A percentile compares a stretch with the other conserved stretches of the same genome.
These are phyloP conservation scores for Apis florea DNA, from an alignment of 1,140 invertebrate species.

Conservation along the genomic window DNA sequence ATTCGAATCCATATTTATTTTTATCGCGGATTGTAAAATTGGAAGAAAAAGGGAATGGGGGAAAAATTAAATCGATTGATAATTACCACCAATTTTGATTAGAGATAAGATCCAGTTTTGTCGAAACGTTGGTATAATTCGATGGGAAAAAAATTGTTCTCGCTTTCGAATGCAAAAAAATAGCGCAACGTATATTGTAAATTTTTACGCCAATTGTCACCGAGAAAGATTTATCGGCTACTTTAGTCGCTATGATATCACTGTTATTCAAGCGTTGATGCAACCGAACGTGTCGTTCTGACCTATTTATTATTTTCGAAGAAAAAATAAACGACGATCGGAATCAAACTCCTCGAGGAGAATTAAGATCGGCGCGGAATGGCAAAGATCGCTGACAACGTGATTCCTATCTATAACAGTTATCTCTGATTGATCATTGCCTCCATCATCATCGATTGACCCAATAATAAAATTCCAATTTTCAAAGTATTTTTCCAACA, in stretches of 20 bases:
- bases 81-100: background rate
- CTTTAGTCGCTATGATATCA: too few relatives aligned
- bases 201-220: too few relatives aligned
- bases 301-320: background rate
- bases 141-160: background rate
- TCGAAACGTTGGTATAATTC: background rate
- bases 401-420: constrained; percentile 5
- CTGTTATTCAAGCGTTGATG: background rate
- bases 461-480: constrained; percentile 13
- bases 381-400: constrained; percentile 12
- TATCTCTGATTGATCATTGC: background rate
- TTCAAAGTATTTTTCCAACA: too few relatives aligned
- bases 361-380: background rate
- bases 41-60: too few relatives aligned
- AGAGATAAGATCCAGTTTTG: background rate
- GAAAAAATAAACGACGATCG: background rate
- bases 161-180: too few relatives aligned
- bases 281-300: background rate
- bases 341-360: background rate
- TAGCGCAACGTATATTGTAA: too few relatives aligned
- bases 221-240: too few relatives aligned
- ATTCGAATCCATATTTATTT: too few relatives aligned
- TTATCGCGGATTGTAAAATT: too few relatives aligned
- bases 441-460: constrained; percentile 29
- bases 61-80: too few relatives aligned